Evolutionary conservation across 2,797 vertebrate genomes (phyloP), one percentile per base, ranked within the genome.

Genomic region (Eutrigla gurnardus): DNA sequence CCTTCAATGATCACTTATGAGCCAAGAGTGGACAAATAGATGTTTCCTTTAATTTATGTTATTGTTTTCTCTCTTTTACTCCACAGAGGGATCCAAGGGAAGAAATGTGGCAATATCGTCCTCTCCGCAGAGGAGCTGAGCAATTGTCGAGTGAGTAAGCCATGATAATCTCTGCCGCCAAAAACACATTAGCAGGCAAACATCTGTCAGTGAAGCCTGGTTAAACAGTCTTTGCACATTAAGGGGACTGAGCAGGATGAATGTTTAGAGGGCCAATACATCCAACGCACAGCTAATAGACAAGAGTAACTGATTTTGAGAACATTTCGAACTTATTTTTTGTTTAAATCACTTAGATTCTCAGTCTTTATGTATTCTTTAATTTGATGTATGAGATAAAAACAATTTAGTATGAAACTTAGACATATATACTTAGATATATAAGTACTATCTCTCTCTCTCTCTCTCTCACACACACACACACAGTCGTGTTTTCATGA

Each of bases 101-200:
- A 97, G 94, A 98, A 97, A 78, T 99, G 97, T 6, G 97, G 97
- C 61, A 94, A 91, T 53, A 96, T 99, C 91, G 91, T 99, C 91
- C 93, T 98, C 75, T 93, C 96, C 0, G 97, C 96, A 0, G 97
- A 99, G 86, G 97, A 99, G 89, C 89, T 99, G 83, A 95, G 97
- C 84, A 97, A 98, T 87, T 99, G 97, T 85, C 93, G 97, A 93
- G 97, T 99, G 91, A 96, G 97, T 95, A 83, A 73, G 53, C 68
- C 25, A 45, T 63, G 49, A 81, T 75, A 57, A 81, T 76, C 74
- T 76, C 54, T 43, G 7, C 13, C 54, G 42, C 36, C 70, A 78
- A 83, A 81, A 66, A 69, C 53, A 77, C 49, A 73, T 80, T 73
- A 83, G 68, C 61, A 78, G 58, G 64, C 36, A 82, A 84, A 87